Percentiles rank a stretch among this genome's conserved stretches.
Conservation (phyloP, 2,888 invertebrate genomes). For the Dynastes hyllus region DNA sequence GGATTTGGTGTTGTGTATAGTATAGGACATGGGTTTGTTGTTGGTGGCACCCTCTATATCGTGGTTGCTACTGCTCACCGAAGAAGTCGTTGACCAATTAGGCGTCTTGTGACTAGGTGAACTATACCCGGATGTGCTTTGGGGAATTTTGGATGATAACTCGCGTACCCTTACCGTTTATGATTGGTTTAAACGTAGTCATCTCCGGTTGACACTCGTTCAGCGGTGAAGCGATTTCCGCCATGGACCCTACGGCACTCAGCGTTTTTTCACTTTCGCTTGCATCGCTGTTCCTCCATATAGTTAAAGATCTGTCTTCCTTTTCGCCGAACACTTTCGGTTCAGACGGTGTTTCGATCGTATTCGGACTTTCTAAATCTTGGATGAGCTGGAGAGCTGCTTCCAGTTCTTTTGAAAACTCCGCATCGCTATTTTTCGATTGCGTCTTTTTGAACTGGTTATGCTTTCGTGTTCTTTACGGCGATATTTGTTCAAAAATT, state of each 20-base stretch:
- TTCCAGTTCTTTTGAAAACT: conserved; percentile 72
- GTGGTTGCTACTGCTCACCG: conserved; percentile 68
- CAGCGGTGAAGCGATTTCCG: conserved; percentile 67
- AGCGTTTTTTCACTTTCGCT: conserved; percentile 69
- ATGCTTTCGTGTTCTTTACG: conserved; percentile 65
- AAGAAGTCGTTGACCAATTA: conserved; percentile 70
- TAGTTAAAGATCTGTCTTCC: conserved; percentile 63
- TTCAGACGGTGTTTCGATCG: conserved; percentile 71
- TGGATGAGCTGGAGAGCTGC: conserved; percentile 72
- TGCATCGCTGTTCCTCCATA: conserved; percentile 68
- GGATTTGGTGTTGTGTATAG: conserved; percentile 70
- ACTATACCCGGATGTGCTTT: conserved; percentile 73
- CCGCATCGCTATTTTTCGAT: conserved; percentile 70
- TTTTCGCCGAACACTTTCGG: conserved; percentile 62
- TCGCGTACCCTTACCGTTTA: conserved; percentile 67
- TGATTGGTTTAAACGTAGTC: conserved; percentile 64
- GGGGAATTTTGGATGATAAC: conserved; percentile 68
- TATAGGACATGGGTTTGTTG: conserved; percentile 66
- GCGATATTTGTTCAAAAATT: conserved; percentile 63
- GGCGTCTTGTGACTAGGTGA: conserved; percentile 70
- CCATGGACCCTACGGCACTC: conserved; percentile 69
- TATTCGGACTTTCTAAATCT: conserved; percentile 72
- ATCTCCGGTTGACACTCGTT: conserved; percentile 65
- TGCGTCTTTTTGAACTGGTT: conserved; percentile 66
- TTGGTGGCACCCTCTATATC: conserved; percentile 60